phyloP scores from a whole-genome alignment of 2,888 invertebrate genomes.

The Julus scandinavius region DNA sequence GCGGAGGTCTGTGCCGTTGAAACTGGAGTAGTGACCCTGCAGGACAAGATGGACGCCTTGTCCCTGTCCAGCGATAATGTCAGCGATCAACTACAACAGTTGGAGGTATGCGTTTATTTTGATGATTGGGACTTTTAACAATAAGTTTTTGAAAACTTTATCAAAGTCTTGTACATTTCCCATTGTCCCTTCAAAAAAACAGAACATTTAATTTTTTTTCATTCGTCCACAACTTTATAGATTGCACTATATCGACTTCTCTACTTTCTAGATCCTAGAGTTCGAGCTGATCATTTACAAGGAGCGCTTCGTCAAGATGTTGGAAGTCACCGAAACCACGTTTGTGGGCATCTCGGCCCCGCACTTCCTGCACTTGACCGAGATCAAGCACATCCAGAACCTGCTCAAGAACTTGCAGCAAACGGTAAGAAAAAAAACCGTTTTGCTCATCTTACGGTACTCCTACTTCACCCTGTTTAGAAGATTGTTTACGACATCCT shows the following conservation, averaged over 20 bases:
- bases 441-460: too few species aligned
- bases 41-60: slow-evolving; percentile 24
- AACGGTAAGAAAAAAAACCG: slow-evolving; percentile 48
- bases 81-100: slow-evolving; percentile 26
- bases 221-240: not conserved
- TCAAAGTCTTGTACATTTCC: too few species aligned
- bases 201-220: not conserved
- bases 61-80: slow-evolving; percentile 19
- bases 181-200: not conserved
- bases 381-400: slow-evolving; percentile 48
- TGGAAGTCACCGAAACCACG: slow-evolving; percentile 35
- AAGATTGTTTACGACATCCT: too few species aligned
- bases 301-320: slow-evolving; percentile 40
- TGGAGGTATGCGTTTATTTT: slow-evolving; percentile 25
- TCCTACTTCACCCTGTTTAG: too few species aligned
- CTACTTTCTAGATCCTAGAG: not conserved
- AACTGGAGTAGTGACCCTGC: not conserved
- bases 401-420: slow-evolving; percentile 46
- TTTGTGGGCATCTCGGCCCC: slow-evolving; percentile 31
- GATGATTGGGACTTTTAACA: not conserved
- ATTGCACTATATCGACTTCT: not conserved
- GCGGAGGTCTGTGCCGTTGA: slow-evolving; percentile 37
- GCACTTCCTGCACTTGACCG: slow-evolving; percentile 43
- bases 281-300: slow-evolving; percentile 48
- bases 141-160: not conserved